Base-by-base conservation (phyloP, 2,888 invertebrate species). In the Stenolophus ochropezus region DNA sequence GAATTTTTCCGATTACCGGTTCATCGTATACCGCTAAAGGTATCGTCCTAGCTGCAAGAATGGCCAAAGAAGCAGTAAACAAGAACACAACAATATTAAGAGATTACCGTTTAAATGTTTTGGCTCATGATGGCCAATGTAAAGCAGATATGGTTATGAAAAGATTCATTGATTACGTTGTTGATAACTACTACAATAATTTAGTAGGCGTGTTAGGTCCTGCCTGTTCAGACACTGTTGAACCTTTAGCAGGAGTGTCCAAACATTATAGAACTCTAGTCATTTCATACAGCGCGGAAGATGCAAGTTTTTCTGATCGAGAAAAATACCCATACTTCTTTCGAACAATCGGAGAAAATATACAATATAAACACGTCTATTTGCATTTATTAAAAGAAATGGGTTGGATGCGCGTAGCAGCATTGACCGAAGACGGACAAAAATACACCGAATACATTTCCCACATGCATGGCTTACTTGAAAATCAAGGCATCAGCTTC, bases 221-320 rank as follows among this genome's bases (percentile, higher is more conserved):
- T 0, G 95, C 94, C 0, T 96, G 96, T 86, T 94, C 95, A 0
- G 95, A 96, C 86, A 95, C 95, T 0, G 94, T 96, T 0, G 95
- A 95, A 86, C 95, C 95, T 0, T 90, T 96, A 42, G 95, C 95
- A 0, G 94, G 94, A 0, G 92, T 96, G 1, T 94, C 95, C 0
- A 93, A 93, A 83, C 93, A 94, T 85, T 94, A 93, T 85, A 92
- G 92, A 84, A 94, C 94, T 74, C 91, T 94, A 82, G 92, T 95
- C 0, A 93, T 96, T 82, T 95, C 95, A 73, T 96, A 96, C 87
- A 94, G 94, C 82, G 96, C 95, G 0, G 95, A 96, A 87, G 95
- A 95, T 0, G 92, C 94, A 0, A 92, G 92, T 56, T 94, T 95
- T 85, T 92, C 92, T 0, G 93, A 95, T 87, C 90, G 94, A 18